These are phyloP conservation scores for Meriones unguiculatus DNA, from an alignment of 2,113 vertebrate species.

Conservation along the genomic window DNA sequence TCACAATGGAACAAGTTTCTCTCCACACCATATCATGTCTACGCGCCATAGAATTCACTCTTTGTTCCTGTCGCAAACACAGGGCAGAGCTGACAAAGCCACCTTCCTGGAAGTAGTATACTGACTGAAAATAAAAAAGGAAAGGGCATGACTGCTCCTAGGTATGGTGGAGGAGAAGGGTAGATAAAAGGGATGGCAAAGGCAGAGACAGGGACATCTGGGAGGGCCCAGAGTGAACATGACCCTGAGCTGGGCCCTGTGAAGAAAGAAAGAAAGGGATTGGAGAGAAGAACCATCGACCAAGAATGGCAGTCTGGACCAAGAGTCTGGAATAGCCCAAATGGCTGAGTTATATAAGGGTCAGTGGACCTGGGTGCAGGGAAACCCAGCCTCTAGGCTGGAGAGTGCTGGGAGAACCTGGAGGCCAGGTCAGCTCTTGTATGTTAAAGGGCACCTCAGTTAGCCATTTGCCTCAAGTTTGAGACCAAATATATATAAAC, in stretches of 20 bases:
- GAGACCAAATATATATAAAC: not conserved
- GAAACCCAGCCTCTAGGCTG: not conserved
- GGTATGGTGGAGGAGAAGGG: not conserved
- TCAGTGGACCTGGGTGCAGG: not conserved
- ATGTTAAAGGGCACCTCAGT: not conserved
- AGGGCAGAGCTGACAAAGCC: conserved; percentile 21
- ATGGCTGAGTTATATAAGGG: not conserved
- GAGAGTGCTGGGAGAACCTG: not conserved
- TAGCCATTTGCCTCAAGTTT: not conserved
- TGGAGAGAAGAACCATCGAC: not conserved
- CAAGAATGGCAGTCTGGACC: not conserved
- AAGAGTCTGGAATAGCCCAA: not conserved
- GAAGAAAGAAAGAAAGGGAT: not conserved
- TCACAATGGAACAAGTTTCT: not conserved
- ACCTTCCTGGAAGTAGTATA: not conserved
- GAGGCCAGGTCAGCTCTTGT: not conserved
- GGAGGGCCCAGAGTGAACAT: not conserved
- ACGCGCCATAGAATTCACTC: not conserved
- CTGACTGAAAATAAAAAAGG: not conserved
- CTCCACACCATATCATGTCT: not conserved
- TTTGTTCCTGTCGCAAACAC: not conserved
- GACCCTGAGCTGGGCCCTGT: not conserved
- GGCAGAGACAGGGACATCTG: not conserved
- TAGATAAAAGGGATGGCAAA: not conserved
- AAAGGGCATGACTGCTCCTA: not conserved